Evolutionary conservation across 2,797 vertebrate species (phyloP).

Genomic region (Silurus lanzhouensis): DNA sequence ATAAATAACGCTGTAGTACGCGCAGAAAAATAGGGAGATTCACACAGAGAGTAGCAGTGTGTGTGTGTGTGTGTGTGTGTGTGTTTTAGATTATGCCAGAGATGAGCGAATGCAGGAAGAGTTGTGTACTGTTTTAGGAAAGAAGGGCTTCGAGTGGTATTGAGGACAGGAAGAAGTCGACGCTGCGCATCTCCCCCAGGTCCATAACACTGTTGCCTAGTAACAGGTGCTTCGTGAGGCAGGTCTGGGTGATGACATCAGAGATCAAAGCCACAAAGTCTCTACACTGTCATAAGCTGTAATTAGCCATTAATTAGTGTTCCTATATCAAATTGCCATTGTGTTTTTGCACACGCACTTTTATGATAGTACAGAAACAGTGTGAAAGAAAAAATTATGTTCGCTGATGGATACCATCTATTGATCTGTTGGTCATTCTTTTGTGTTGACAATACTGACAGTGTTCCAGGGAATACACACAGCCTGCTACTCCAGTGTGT

Average conservation of each 20-base stretch:
- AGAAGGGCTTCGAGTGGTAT: slow-evolving; percentile 43
- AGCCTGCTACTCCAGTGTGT: not conserved
- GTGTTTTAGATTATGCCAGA: not conserved
- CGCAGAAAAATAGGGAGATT: not conserved
- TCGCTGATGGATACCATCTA: not conserved
- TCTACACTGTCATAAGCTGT: slow-evolving; percentile 19
- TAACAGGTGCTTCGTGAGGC: slow-evolving; percentile 56
- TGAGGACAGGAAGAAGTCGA: slow-evolving; percentile 45
- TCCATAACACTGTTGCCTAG: slow-evolving; percentile 63
- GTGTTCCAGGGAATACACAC: not conserved
- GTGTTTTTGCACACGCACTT: not conserved
- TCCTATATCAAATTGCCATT: not conserved
- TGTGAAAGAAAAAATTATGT: not conserved
- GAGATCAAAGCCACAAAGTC: slow-evolving; percentile 50
- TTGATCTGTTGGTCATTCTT: not conserved
- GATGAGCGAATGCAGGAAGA: slow-evolving; percentile 10
- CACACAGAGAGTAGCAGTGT: not conserved
- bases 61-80: not conserved
- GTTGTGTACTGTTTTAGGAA: slow-evolving; percentile 34
- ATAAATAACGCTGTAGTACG: not conserved
- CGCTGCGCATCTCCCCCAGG: slow-evolving; percentile 48
- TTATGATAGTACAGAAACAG: not conserved
- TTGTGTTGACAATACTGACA: not conserved
- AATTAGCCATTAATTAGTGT: slow-evolving; percentile 32
- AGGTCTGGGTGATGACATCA: slow-evolving; percentile 55